Evolutionary conservation across 2,797 vertebrate genomes (phyloP), one percentile per base, ranked within the genome.

Genomic region (Melanotaenia boesemani): DNA sequence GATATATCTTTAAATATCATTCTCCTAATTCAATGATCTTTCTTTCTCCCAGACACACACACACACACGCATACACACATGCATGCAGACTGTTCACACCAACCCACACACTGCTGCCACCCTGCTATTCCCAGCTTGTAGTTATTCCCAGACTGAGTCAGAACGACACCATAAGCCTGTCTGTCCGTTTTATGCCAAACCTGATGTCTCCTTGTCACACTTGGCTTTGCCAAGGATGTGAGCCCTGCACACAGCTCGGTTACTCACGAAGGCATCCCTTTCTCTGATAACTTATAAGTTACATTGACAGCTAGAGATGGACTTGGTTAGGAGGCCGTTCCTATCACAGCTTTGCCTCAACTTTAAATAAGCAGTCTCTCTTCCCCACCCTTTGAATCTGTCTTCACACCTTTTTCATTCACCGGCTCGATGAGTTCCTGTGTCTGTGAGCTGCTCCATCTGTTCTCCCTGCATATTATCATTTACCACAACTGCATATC

Each of bases 41-140:
- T 71, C 68, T 69, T 37, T 63, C 50, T 20, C 52, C 36, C 48
- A 30, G 64, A 68, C 64, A 64, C 60, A 58, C 52, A 58, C 52
- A 58, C 62, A 62, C 61, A 75, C 30, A 30, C 30, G 30, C 30
- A 30, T 30, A 30, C 30, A 30, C 80, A 78, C 81, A 82, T 63
- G 67, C 83, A 80, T 80, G 72, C 85, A 84, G 69, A 83, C 81
- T 88, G 86, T 90, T 93, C 89, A 80, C 89, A 86, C 85, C 87
- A 84, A 66, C 90, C 90, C 89, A 90, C 91, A 80, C 86, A 81
- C 90, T 92, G 89, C 90, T 91, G 91, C 86, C 83, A 82, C 76
- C 75, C 84, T 85, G 86, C 88, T 93, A 86, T 90, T 93, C 88
- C 92, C 86, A 90, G 90, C 55, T 88, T 90, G 87, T 77, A 85